Base-by-base conservation (phyloP, 2,113 vertebrate species). In the Hydrochoerus hydrochaeris region DNA sequence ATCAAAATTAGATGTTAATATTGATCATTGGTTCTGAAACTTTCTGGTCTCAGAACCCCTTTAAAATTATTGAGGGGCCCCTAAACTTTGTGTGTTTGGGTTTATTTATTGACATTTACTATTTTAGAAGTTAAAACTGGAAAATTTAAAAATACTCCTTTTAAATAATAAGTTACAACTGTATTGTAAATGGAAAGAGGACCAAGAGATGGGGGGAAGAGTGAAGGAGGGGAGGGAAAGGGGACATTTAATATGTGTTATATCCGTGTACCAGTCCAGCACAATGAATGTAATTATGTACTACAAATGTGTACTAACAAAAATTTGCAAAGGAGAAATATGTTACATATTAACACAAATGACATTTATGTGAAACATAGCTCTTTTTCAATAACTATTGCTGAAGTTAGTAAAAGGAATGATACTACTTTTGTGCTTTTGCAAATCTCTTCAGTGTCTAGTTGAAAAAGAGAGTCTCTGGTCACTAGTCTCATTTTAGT, bases 121-220 rank as follows among this genome's bases (percentile, higher is more conserved):
- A 83, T 69, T 92, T 94, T 71, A 83, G 6, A 81, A 95, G 63
- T 75, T 87, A 85, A 92, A 67, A 88, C n/a, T 46, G 7, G 77
- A 30, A 28, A 57, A 54, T 81, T 95, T 75, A 11, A 32, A 94
- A 84, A 85, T 85, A 91, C 14, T 90, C 32, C 67, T 32, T 78
- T 91, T 4, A 4, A 85, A 80, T 88, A 73, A 41, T 88, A 91
- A 62, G n/a, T 71, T 95, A 46, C 7, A 95, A 69, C 71, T 44
- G 4, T 46, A 28, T 44, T 46, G 41, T 24, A 77, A 14, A 41
- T 46, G 24, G 5, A 28, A 77, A 46, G 6, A 77, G 26, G 44
- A 46, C 26, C 12, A 49, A 28, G 24, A 77, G 73, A 46, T 77
- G 24, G 73, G 12, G 41, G 26, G 10, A 77, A 44, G 26, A 46